Conservation (phyloP, 35 echinoderm and acorn worm species). For the Patiria miniata region DNA sequence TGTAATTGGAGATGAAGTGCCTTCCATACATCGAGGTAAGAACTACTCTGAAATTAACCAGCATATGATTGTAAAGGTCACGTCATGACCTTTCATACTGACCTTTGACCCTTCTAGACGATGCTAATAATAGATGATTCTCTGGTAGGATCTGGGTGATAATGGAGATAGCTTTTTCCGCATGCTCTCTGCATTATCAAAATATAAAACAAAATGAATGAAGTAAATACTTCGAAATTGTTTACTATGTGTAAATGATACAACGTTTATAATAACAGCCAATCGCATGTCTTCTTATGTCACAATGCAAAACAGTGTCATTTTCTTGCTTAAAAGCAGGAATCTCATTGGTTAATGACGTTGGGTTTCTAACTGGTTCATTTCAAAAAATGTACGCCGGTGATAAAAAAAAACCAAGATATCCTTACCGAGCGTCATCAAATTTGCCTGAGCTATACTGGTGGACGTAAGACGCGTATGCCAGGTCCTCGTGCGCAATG, state of each 20-base stretch:
- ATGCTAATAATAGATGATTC: conserved; percentile 92
- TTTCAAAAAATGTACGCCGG: background rate
- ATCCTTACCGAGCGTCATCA: conserved; percentile 88
- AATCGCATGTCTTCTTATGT: background rate
- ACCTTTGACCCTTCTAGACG: conserved; percentile 99
- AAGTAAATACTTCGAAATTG: background rate
- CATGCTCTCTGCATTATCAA: conserved; percentile 77
- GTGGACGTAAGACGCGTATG: conserved; percentile 97
- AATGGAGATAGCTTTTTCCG: conserved; percentile 95
- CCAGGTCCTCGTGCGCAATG: conserved; percentile 94
- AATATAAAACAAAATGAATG: conserved; percentile 17
- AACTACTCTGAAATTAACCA: no score
- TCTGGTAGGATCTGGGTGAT: conserved; percentile 97
- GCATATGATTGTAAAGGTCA: no score
- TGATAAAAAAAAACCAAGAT: background rate
- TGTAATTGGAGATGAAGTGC: no score
- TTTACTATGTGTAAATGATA: no score
- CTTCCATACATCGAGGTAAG: no score
- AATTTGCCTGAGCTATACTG: conserved; percentile 99
- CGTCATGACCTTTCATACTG: conserved; percentile 1
- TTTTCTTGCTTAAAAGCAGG: background rate
- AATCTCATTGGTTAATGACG: background rate
- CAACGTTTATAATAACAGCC: background rate
- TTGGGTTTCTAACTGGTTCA: background rate
- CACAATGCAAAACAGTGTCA: background rate